Conservation (phyloP, 2,797 vertebrate genomes). For the Anabas testudineus region DNA sequence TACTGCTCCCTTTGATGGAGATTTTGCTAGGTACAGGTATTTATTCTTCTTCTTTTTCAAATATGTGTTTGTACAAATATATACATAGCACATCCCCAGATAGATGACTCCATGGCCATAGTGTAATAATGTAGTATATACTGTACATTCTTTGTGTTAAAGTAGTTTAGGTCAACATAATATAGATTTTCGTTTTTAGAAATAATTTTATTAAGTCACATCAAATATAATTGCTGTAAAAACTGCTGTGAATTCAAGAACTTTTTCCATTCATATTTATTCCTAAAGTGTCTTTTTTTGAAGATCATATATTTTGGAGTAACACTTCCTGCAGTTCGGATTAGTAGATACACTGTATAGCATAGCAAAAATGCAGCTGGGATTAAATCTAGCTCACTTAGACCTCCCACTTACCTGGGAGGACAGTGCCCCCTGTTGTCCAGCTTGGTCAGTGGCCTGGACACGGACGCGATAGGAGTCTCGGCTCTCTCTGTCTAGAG, state of each 20-base stretch:
- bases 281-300: background rate
- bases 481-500: slow-evolving; percentile 91
- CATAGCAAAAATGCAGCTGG: background rate
- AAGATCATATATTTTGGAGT: background rate
- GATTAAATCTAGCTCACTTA: background rate
- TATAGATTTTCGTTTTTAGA: background rate
- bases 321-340: background rate
- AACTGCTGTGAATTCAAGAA: background rate
- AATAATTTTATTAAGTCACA: background rate
- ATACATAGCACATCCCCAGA: slow-evolving; percentile 29
- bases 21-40: slow-evolving; percentile 32
- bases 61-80: slow-evolving; percentile 34
- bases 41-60: slow-evolving; percentile 38
- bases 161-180: background rate
- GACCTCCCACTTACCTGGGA: slow-evolving; percentile 78
- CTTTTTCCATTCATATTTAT: no score
- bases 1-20: slow-evolving; percentile 26
- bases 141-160: background rate
- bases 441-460: slow-evolving; percentile 90
- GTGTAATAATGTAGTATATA: no score
- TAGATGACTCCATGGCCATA: slow-evolving; percentile 4
- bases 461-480: slow-evolving; percentile 88
- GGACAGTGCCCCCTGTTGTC: slow-evolving; percentile 88
- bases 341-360: background rate
- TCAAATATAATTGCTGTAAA: background rate